A percentile compares a stretch with the other conserved stretches of the same genome.
Evolutionary conservation across 2,113 vertebrate species (phyloP).

Genomic region (Mesembrinibis cayennensis): DNA sequence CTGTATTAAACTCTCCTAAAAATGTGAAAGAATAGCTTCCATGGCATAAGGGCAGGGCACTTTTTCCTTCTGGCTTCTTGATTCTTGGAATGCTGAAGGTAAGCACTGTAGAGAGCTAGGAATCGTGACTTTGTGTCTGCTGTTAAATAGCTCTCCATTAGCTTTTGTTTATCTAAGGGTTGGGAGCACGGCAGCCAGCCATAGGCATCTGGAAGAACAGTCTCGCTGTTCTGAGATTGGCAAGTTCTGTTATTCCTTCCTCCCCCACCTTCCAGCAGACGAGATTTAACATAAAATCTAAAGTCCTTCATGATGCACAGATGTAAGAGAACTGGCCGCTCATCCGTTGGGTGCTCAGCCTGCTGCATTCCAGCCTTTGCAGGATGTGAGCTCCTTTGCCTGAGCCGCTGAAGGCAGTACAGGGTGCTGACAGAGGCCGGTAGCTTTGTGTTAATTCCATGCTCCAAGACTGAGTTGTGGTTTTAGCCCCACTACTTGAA

Average conservation of each 20-base stretch:
- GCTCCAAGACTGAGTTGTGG: not conserved
- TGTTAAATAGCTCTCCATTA: not conserved
- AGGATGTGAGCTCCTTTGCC: not conserved
- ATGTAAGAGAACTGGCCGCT: not conserved
- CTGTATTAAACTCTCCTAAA: not conserved
- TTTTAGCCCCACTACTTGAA: not conserved
- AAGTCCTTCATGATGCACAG: not conserved
- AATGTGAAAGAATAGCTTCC: not conserved
- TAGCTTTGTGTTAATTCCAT: not conserved
- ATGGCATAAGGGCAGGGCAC: not conserved
- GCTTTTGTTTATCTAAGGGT: not conserved
- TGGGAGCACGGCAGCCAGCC: not conserved
- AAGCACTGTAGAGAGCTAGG: not conserved
- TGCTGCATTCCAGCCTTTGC: not conserved
- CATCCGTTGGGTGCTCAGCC: not conserved
- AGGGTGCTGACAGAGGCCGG: not conserved
- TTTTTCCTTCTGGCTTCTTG: not conserved
- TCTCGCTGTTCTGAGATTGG: not conserved
- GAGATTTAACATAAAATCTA: not conserved
- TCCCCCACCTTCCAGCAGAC: not conserved
- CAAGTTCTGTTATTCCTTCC: not conserved
- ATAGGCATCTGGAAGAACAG: not conserved
- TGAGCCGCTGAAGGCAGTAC: fast-evolving
- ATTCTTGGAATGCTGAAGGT: not conserved
- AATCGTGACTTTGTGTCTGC: not conserved